Conservation (phyloP, 2,797 vertebrate genomes). For the Simalia tracyae region DNA sequence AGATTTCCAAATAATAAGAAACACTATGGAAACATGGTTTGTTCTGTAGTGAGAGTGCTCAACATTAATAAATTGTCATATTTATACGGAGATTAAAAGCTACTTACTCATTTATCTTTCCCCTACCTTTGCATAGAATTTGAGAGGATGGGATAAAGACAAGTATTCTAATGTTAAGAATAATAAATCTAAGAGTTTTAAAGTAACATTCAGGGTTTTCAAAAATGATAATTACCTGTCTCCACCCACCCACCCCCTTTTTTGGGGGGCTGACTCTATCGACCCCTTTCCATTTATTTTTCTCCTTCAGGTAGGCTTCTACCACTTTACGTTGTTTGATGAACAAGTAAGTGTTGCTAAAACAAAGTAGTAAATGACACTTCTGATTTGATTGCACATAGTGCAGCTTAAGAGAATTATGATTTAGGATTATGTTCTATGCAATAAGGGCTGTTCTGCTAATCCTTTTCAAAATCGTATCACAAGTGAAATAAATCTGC, state of each 20-base stretch:
- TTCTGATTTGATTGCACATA: not conserved
- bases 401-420: not conserved
- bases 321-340: not conserved
- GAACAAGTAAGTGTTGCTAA: not conserved
- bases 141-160: not conserved
- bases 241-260: not conserved
- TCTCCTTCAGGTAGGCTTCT: no score
- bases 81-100: not conserved
- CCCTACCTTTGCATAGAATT: not conserved
- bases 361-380: not conserved
- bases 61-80: not conserved
- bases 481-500: conserved; percentile 11
- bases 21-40: not conserved
- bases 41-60: not conserved
- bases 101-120: not conserved
- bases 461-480: accelerated
- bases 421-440: not conserved
- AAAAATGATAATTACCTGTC: not conserved
- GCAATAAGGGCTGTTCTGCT: not conserved
- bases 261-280: not conserved
- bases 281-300: not conserved
- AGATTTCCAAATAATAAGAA: not conserved
- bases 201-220: not conserved
- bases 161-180: not conserved
- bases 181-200: not conserved